phyloP scores from a whole-genome alignment of 2,113 vertebrate genomes.

The Pachyramphus minor region DNA sequence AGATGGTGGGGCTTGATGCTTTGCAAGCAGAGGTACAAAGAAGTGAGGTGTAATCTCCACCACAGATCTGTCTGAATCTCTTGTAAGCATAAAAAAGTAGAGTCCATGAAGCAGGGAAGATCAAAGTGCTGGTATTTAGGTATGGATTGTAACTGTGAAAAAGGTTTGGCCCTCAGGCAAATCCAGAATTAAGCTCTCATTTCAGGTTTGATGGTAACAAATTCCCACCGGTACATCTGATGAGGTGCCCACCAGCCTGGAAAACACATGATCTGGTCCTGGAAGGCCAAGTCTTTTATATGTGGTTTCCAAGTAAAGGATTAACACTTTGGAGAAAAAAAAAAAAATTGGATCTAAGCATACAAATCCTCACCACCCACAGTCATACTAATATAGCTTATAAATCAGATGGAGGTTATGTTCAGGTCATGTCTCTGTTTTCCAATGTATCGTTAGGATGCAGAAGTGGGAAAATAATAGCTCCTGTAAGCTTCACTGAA shows the following conservation, averaged over 20 bases:
- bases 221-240: slow-evolving; percentile 28
- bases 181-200: slow-evolving; percentile 1
- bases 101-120: neutral
- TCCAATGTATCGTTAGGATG: neutral
- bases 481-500: neutral
- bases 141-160: neutral
- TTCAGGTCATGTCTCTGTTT: neutral
- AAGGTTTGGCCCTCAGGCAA: slow-evolving; percentile 1
- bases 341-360: neutral
- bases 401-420: neutral
- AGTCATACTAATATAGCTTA: neutral
- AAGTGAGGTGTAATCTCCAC: neutral
- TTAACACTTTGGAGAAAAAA: neutral
- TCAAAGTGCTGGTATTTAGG: slow-evolving; percentile 26
- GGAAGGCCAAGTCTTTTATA: neutral
- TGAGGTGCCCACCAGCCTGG: neutral
- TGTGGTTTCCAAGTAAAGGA: neutral
- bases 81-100: neutral
- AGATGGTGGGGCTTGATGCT: neutral
- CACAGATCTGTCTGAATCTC: neutral
- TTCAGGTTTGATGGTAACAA: neutral
- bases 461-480: neutral
- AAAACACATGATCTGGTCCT: neutral
- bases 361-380: neutral
- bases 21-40: neutral